Conservation (phyloP, 1,140 invertebrate genomes). For the Saxidomus purpurata region DNA sequence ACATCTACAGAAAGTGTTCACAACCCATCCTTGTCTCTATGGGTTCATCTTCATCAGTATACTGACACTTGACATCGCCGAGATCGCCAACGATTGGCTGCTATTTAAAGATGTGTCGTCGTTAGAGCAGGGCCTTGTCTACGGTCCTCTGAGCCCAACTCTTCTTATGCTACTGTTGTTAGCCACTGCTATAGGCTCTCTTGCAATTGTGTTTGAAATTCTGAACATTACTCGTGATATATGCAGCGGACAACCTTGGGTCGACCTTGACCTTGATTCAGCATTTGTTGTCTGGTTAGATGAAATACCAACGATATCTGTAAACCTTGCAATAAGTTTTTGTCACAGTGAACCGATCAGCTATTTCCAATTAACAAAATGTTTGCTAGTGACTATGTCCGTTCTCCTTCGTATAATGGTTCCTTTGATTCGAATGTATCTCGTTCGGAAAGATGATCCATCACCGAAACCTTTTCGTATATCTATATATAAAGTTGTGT, state of each 20-base stretch:
- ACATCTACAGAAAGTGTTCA: slow-evolving; percentile 47
- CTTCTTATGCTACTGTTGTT: slow-evolving; percentile 45
- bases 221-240: slow-evolving; percentile 56
- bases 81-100: slow-evolving; percentile 67
- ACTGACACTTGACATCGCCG: slow-evolving; percentile 61
- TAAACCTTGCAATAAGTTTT: slow-evolving; percentile 66
- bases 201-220: slow-evolving; percentile 65
- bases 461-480: slow-evolving; percentile 27
- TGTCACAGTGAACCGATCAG: slow-evolving; percentile 72
- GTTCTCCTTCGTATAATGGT: slow-evolving; percentile 71
- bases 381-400: slow-evolving; percentile 47
- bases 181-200: slow-evolving; percentile 59
- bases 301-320: slow-evolving; percentile 67
- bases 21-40: slow-evolving; percentile 50
- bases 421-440: slow-evolving; percentile 69
- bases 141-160: slow-evolving; percentile 52
- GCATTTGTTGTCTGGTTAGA: slow-evolving; percentile 68
- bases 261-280: slow-evolving; percentile 65
- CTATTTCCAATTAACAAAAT: slow-evolving; percentile 69
- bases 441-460: slow-evolving; percentile 56
- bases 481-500: slow-evolving; percentile 68
- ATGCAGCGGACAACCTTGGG: slow-evolving; percentile 40
- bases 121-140: slow-evolving; percentile 65
- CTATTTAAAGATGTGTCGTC: slow-evolving; percentile 63
- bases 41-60: slow-evolving; percentile 52